Conservation (phyloP, 1,140 invertebrate species). For the Caenorhabditis briggsae region DNA sequence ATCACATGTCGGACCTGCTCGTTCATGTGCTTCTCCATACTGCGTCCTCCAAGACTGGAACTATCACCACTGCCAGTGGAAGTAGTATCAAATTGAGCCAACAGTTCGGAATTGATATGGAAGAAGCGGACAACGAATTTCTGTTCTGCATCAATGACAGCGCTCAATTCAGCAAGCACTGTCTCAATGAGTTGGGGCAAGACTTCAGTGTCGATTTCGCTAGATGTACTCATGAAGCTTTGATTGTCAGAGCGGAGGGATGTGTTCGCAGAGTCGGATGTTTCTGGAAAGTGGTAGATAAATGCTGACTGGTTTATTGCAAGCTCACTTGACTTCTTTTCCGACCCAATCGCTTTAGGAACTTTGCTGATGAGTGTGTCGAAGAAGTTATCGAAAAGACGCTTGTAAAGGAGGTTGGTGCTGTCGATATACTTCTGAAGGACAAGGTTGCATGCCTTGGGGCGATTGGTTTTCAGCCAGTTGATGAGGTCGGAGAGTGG, state of each 20-base stretch:
- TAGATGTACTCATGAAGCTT: slow-evolving; percentile 16
- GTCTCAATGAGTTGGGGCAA: slow-evolving; percentile 82
- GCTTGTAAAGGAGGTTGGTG: slow-evolving; percentile 59
- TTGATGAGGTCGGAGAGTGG: slow-evolving; percentile 65
- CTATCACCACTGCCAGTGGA: slow-evolving; percentile 68
- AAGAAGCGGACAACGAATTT: slow-evolving; percentile 95
- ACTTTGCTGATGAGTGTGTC: slow-evolving; percentile 58
- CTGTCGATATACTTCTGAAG: slow-evolving; percentile 63
- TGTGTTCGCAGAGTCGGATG: slow-evolving; percentile 20
- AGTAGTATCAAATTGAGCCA: slow-evolving; percentile 66
- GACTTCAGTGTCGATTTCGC: slow-evolving; percentile 35
- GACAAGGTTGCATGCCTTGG: background rate
- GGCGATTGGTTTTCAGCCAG: slow-evolving; percentile 64
- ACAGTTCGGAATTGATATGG: slow-evolving; percentile 83
- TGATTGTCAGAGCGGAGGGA: slow-evolving; percentile 32
- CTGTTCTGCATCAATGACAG: slow-evolving; percentile 92
- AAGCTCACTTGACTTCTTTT: background rate
- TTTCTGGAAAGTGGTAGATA: background rate
- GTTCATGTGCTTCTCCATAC: slow-evolving; percentile 82
- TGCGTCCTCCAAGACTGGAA: slow-evolving; percentile 75
- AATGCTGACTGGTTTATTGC: background rate
- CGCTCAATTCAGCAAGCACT: slow-evolving; percentile 89
- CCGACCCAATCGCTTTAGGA: background rate
- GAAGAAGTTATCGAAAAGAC: slow-evolving; percentile 67
- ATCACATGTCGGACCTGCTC: slow-evolving; percentile 73